Conservation (phyloP, 2,797 vertebrate species). For the Sarcophilus harrisii region DNA sequence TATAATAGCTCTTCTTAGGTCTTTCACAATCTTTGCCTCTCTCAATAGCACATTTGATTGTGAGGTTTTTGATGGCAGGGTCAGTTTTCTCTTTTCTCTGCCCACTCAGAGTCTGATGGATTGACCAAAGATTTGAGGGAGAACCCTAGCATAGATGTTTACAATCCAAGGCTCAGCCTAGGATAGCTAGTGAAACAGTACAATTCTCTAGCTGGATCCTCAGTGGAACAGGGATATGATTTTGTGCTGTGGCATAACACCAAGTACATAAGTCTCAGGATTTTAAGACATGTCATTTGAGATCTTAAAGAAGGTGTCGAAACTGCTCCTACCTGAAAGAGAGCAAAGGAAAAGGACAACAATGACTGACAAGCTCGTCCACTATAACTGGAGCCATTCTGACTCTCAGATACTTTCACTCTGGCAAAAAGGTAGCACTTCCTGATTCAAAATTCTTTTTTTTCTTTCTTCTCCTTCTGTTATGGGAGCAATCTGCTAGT, state of each 20-base stretch:
- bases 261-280: background rate
- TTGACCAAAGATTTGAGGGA: background rate
- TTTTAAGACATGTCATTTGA: background rate
- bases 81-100: background rate
- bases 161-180: background rate
- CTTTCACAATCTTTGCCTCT: background rate
- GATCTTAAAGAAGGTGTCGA: background rate
- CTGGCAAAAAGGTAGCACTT: background rate
- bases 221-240: background rate
- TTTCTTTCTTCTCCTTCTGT: too few species aligned
- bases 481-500: too few species aligned
- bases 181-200: background rate
- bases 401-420: background rate
- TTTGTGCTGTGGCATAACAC: background rate
- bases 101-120: background rate
- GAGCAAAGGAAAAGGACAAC: background rate
- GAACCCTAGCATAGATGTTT: background rate
- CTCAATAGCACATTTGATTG: background rate
- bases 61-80: background rate
- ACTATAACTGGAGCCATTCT: background rate
- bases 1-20: background rate
- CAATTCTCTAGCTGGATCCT: background rate
- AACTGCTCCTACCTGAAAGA: background rate
- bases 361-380: background rate
- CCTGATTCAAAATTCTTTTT: constrained; percentile 41